Conservation (phyloP, 2,797 vertebrate genomes). For the Amniataba percoides region DNA sequence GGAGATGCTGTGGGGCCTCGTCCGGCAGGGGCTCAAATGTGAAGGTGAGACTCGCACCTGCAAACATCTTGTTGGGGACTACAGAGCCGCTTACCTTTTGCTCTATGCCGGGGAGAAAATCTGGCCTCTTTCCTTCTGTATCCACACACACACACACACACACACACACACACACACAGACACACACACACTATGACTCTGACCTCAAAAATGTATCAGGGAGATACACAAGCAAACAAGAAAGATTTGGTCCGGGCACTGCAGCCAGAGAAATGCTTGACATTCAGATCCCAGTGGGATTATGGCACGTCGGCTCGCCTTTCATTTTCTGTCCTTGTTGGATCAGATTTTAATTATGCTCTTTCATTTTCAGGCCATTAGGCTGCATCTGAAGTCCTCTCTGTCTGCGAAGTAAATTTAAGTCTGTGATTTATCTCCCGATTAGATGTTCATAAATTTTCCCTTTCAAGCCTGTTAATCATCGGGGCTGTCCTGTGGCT, state of each 20-base stretch:
- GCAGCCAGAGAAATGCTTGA: constrained; percentile 53
- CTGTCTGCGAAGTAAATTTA: constrained; percentile 8
- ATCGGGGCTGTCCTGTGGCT: constrained; percentile 43
- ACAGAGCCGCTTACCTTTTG: neutral
- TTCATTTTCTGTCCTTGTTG: constrained; percentile 32
- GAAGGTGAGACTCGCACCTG: constrained; percentile 89
- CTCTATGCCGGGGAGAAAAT: neutral
- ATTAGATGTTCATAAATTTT: constrained; percentile 35
- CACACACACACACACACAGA: neutral
- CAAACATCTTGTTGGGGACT: neutral
- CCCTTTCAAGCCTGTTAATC: neutral
- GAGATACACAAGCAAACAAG: constrained; percentile 32
- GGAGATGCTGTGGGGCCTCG: constrained; percentile 98
- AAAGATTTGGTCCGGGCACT: constrained; percentile 31
- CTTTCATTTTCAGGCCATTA: constrained; percentile 37
- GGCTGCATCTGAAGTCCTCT: constrained; percentile 20
- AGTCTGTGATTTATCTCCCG: constrained; percentile 34
- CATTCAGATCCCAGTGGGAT: constrained; percentile 60
- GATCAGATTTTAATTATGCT: constrained; percentile 41
- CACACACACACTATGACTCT: constrained; percentile 26
- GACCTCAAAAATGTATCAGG: constrained; percentile 49
- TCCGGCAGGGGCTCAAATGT: constrained; percentile 97
- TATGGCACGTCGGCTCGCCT: constrained; percentile 22
- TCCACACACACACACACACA: neutral
- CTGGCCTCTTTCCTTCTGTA: neutral